Evolutionary conservation across 2,113 vertebrate species (phyloP), one percentile per base, ranked within the genome.

Genomic region (Sapayoa aenigma): DNA sequence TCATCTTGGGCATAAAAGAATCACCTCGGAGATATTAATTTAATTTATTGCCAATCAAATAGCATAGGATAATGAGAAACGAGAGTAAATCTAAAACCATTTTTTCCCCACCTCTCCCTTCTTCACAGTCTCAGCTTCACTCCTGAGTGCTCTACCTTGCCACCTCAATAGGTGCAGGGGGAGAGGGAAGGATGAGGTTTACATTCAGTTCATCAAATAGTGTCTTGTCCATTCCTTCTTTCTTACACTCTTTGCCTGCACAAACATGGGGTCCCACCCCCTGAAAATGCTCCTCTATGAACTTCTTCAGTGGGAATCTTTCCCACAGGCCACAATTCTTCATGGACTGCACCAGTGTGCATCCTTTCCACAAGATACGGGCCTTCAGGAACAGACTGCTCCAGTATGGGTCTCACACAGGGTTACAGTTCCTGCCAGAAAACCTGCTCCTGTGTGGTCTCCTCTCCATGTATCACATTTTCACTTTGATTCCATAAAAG

Each of bases 81-180:
- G 35, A 80, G 12, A 47, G 24, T 14, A 41, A 63, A 62, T 58
- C 33, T 55, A 46, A 21, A 55, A 53, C 5, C 21, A 37, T 5
- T 5, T 76, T 50, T 12, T 18, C 11, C 2, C 1, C 6, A 31
- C 6, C 6, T 2, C n/a, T 59, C 5, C 15, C 4, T 46, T 71
- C 28, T 78, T 77, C 0, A 0, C 20, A 60, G 17, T 17, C 14
- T 78, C 28, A 65, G 0, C 17, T 69, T 88, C 27, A 47, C 12
- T 60, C 14, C 33, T 65, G 30, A 24, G 6, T 44, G 42, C 22
- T 78, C 39, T 82, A 4, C 6, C 1, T 60, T 37, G 9, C 7
- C 1, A 0, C n/a, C 11, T n/a, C 0, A 0, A 1, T 25, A 23
- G 69, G 18, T 9, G 0, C 35, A 60, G 18, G 35, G 27, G 7